Conservation (phyloP, 1,140 invertebrate species). For the Heliothis virescens region DNA sequence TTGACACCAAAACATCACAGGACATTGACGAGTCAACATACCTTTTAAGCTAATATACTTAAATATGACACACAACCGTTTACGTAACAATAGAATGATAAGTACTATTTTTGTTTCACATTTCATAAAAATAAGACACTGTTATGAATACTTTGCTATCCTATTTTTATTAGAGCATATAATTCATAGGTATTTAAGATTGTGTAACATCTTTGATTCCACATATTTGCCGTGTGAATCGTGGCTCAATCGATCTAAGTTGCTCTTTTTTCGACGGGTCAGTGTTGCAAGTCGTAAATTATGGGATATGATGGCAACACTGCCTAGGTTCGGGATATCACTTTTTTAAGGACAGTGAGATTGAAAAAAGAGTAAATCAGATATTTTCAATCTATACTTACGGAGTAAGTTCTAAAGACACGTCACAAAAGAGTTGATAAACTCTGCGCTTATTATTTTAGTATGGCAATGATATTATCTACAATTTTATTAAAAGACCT, state of each 20-base stretch:
- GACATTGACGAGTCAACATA: not conserved
- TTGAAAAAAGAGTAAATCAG: slow-evolving; percentile 15
- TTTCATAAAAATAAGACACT: not conserved
- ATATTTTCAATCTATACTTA: not conserved
- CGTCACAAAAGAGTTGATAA: slow-evolving; percentile 22
- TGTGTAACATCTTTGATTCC: not conserved
- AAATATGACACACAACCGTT: not conserved
- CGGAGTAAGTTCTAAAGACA: slow-evolving; percentile 32
- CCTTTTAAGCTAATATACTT: slow-evolving; percentile 14
- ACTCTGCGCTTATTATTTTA: slow-evolving; percentile 29
- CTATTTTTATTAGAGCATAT: slow-evolving; percentile 38
- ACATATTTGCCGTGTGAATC: not conserved
- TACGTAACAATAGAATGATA: not conserved
- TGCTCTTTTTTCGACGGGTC: not conserved
- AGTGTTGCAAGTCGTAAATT: too few species aligned
- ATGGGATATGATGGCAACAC: too few species aligned
- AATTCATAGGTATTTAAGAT: not conserved
- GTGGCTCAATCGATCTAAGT: slow-evolving; percentile 9
- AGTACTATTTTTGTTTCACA: slow-evolving; percentile 11
- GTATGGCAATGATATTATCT: slow-evolving; percentile 8
- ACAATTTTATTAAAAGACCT: slow-evolving; percentile 36
- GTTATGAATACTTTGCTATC: slow-evolving; percentile 30
- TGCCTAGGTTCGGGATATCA: too few species aligned
- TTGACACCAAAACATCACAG: slow-evolving; percentile 41
- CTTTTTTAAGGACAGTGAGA: too few species aligned